Conservation (phyloP, 1,140 invertebrate species). For the Euglossa dilemma region DNA sequence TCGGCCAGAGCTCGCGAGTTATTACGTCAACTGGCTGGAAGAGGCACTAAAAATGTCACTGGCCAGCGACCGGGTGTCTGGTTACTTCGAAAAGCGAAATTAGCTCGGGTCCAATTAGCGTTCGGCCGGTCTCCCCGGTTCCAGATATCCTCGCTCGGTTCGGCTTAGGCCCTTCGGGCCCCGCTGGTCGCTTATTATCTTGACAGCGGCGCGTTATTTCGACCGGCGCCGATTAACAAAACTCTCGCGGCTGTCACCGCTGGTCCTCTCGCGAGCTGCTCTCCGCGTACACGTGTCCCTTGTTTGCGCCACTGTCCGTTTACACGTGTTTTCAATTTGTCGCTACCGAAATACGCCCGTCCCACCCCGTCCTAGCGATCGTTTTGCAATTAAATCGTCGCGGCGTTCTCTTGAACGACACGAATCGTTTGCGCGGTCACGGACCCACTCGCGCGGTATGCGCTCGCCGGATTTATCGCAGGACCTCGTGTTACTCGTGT, state of each 20-base stretch:
- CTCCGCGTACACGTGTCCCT: slow-evolving; percentile 47
- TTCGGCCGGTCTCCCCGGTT: neutral
- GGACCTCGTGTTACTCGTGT: neutral
- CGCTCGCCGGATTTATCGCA: neutral
- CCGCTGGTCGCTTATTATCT: slow-evolving; percentile 48
- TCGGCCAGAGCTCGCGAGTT: neutral
- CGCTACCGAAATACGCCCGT: slow-evolving; percentile 35
- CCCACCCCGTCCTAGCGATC: neutral
- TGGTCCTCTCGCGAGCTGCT: neutral
- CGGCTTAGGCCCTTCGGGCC: neutral
- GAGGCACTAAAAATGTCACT: neutral
- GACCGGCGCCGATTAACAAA: slow-evolving; percentile 56
- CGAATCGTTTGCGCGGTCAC: slow-evolving; percentile 19
- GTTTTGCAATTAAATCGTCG: slow-evolving; percentile 31
- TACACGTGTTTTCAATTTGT: slow-evolving; percentile 58
- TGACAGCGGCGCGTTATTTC: slow-evolving; percentile 13
- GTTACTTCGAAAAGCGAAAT: slow-evolving; percentile 44
- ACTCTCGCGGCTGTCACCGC: slow-evolving; percentile 51
- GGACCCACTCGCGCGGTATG: neutral
- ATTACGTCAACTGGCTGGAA: neutral
- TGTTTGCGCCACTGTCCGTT: slow-evolving; percentile 32
- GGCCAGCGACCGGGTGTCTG: neutral
- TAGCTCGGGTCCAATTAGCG: slow-evolving; percentile 48
- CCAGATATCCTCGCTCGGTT: neutral
- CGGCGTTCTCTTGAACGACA: neutral